Evolutionary conservation across 2,888 invertebrate species (phyloP).

Genomic region (Microplitis deprimator): DNA sequence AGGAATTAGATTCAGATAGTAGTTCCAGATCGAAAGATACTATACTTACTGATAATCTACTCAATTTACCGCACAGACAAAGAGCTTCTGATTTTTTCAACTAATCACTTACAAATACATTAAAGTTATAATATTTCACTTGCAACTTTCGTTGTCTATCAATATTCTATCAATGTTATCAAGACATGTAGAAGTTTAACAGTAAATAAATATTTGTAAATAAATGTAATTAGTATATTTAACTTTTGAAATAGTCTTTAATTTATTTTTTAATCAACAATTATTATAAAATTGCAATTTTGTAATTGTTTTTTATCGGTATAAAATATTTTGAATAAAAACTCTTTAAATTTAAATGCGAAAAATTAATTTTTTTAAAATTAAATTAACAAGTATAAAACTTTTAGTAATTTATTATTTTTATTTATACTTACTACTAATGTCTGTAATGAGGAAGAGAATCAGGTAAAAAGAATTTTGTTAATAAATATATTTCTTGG

Average conservation of each 20-base stretch:
- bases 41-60: constrained; percentile 85
- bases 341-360: background rate
- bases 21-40: constrained; percentile 55
- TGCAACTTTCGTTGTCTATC: background rate
- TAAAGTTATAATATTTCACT: background rate
- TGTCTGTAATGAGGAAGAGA: background rate
- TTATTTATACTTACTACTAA: background rate
- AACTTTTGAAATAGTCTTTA: background rate
- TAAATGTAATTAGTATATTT: background rate
- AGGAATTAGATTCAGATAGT: constrained; percentile 56
- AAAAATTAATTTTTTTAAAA: background rate
- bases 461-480: background rate
- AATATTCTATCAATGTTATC: background rate
- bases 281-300: too few species aligned
- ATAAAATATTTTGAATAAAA: background rate
- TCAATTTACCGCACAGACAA: constrained; percentile 83
- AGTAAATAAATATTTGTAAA: background rate
- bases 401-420: background rate
- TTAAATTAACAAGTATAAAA: background rate
- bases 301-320: background rate
- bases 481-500: background rate
- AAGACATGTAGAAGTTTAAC: background rate
- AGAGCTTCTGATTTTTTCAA: constrained; percentile 88
- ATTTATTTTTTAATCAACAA: too few species aligned
- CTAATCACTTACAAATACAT: constrained; percentile 46